Evolutionary conservation across 2,797 vertebrate species (phyloP), one percentile per base, ranked within the genome.

Genomic region (Periophthalmus magnuspinnatus): DNA sequence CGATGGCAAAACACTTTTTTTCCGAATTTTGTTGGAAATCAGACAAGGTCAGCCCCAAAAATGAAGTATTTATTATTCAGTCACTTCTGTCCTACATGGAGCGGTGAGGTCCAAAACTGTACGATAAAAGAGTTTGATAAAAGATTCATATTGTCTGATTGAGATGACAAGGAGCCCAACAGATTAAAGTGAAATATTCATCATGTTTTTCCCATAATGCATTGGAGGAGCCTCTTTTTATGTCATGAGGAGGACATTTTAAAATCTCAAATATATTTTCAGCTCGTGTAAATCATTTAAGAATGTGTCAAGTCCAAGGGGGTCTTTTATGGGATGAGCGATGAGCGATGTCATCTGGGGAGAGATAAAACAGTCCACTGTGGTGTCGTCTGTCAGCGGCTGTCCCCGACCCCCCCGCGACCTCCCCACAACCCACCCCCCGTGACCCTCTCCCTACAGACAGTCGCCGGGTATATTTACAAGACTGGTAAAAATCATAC

Each of bases 101-200:
- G 38, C 36, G 45, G 36, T 6, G 38, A 19, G 8, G 21, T 17
- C 6, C 41, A 24, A 68, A 62, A 64, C 61, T 62, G 65, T 28
- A 48, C 48, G 41, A 33, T 19, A 65, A 41, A 6, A 41, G 34
- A 65, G 69, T 34, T 71, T 68, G 36, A 65, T 65, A 60, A 55
- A 74, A 67, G 13, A 32, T 65, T 33, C 21, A 21, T 65, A 61
- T 50, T 38, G 56, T 47, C 58, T 78, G 71, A 68, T 82, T 76
- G 74, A 56, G 56, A 45, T 73, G 32, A 61, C 33, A 10, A 24
- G 34, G 66, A 75, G 74, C 65, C 52, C 56, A 58, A 56, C 67
- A 68, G 69, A 83, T 74, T 22, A 24, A 33, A 9, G 75, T 74
- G 72, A 86, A 88, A 85, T 75, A 82, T 81, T 82, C 78, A 84